Conservation (phyloP, 2,113 vertebrate genomes). For the Odontophorus gujanensis region DNA sequence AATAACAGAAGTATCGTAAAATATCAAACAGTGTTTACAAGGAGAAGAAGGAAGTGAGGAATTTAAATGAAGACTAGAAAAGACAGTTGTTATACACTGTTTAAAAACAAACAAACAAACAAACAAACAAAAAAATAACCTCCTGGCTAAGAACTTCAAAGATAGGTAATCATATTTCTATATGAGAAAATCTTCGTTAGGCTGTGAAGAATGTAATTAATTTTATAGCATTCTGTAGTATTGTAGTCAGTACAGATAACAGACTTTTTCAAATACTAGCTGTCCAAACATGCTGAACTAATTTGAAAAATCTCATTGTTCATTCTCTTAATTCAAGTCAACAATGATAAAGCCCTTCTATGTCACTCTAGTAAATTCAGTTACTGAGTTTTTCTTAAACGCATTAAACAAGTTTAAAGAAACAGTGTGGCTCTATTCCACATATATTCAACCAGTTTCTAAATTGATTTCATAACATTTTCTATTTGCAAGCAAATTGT, state of each 20-base stretch:
- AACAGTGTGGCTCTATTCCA: not conserved
- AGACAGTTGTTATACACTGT: not conserved
- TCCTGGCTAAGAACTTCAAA: slow-evolving; percentile 42
- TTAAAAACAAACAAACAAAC: not conserved
- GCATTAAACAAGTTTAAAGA: not conserved
- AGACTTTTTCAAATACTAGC: slow-evolving; percentile 63
- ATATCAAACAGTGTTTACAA: not conserved
- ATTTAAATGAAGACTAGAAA: slow-evolving; percentile 36
- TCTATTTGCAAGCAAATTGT: not conserved
- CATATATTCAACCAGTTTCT: not conserved
- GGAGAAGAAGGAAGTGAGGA: not conserved
- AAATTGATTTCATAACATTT: not conserved
- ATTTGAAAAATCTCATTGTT: slow-evolving; percentile 50
- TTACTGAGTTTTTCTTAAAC: not conserved
- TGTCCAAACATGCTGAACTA: slow-evolving; percentile 55
- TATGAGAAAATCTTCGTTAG: slow-evolving; percentile 67
- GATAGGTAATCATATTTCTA: slow-evolving; percentile 72
- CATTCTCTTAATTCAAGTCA: slow-evolving; percentile 27
- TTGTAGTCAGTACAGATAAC: slow-evolving; percentile 66
- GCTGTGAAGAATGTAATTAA: slow-evolving; percentile 69
- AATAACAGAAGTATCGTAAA: not conserved
- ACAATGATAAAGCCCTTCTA: slow-evolving; percentile 47
- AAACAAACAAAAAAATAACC: rapidly evolving
- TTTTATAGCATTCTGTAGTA: slow-evolving; percentile 62
- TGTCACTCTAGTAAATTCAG: slow-evolving; percentile 10